Percentiles rank a stretch among this genome's conserved stretches.
These are phyloP conservation scores for Pangasianodon hypophthalmus DNA, from an alignment of 2,113 vertebrate genomes.

Conservation along the genomic window DNA sequence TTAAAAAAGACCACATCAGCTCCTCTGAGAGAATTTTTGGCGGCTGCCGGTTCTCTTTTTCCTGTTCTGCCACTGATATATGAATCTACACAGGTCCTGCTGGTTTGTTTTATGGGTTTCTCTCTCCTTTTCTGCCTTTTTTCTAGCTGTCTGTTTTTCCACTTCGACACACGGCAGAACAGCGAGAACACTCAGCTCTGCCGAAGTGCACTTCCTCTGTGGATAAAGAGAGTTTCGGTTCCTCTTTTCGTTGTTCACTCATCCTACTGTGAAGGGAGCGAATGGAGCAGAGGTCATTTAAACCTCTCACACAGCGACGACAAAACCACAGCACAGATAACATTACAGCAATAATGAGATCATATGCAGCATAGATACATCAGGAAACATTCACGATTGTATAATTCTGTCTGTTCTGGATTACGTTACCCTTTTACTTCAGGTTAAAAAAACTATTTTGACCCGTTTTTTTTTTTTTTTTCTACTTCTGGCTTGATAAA, in stretches of 20 bases:
- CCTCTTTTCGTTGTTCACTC: background rate
- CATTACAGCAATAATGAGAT: background rate
- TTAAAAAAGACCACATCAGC: conserved; percentile 23
- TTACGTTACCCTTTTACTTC: background rate
- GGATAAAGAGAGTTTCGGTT: conserved; percentile 17
- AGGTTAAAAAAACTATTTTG: background rate
- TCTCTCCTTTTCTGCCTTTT: background rate
- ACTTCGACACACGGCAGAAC: background rate
- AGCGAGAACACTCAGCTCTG: background rate
- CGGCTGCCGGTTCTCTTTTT: background rate
- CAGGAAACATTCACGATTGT: background rate
- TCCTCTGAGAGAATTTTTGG: background rate
- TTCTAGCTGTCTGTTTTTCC: conserved; percentile 7
- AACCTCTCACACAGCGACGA: background rate
- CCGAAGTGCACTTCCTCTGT: background rate
- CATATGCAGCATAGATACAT: background rate
- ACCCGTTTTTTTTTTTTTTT: background rate
- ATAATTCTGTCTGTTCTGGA: background rate
- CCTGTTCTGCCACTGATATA: conserved; percentile 21
- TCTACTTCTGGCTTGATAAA: background rate
- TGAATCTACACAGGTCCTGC: background rate
- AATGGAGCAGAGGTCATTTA: background rate
- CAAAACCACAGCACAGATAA: background rate
- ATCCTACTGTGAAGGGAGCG: background rate
- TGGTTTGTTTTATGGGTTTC: background rate